Evolutionary conservation across 2,888 invertebrate species (phyloP).

Genomic region (Alentia gelatinosa): DNA sequence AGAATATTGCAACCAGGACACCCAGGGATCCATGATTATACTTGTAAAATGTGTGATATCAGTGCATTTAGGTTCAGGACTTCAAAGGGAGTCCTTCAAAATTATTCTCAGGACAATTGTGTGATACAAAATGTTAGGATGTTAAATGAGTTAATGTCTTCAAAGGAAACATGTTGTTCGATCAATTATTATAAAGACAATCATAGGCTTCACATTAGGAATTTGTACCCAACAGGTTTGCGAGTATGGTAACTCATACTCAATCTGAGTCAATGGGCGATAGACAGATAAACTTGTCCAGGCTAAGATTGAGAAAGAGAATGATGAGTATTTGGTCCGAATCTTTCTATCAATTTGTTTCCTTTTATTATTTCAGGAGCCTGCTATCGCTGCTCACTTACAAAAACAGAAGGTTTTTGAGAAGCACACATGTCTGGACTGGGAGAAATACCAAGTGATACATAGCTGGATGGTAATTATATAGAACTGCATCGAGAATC

Average conservation of each 20-base stretch:
- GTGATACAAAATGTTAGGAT: too few species aligned
- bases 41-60: too few species aligned
- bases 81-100: too few species aligned
- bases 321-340: neutral
- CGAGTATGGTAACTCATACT: neutral
- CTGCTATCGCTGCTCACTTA: neutral
- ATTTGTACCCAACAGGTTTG: neutral
- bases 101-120: too few species aligned
- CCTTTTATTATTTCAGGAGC: neutral
- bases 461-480: neutral
- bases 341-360: neutral
- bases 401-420: neutral
- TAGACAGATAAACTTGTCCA: neutral
- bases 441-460: neutral
- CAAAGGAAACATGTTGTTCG: too few species aligned
- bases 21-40: too few species aligned
- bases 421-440: neutral
- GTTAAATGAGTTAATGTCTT: too few species aligned
- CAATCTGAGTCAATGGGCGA: neutral
- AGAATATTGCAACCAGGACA: too few species aligned
- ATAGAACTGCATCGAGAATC: neutral
- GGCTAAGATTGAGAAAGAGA: neutral
- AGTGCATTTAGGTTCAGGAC: too few species aligned
- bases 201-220: neutral
- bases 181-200: neutral